Conservation (phyloP, 2,888 invertebrate genomes). For the Drosophila quinaria region DNA sequence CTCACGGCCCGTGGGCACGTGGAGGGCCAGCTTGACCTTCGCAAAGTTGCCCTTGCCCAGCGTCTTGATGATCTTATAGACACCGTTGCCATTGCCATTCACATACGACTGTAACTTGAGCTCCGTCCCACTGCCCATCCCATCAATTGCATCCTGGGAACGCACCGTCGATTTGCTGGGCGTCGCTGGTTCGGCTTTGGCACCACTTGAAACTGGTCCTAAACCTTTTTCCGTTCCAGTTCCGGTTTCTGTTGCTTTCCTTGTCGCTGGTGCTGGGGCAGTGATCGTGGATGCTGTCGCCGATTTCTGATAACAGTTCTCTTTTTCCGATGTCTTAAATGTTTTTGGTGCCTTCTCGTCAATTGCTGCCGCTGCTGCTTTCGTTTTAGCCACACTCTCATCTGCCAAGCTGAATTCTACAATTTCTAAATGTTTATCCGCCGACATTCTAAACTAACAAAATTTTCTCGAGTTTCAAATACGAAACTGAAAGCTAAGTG, state of each 20-base stretch:
- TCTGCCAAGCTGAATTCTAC: constrained; percentile 61
- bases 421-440: constrained; percentile 64
- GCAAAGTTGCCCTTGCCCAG: constrained; percentile 99
- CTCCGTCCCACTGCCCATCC: constrained; percentile 50
- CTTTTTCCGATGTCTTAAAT: constrained; percentile 65
- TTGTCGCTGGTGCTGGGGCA: neutral
- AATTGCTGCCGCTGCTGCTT: constrained; percentile 45
- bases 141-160: constrained; percentile 57
- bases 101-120: constrained; percentile 63
- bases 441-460: constrained; percentile 60
- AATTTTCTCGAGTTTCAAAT: constrained; percentile 48
- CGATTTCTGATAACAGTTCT: constrained; percentile 45
- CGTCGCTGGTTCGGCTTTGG: constrained; percentile 57
- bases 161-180: constrained; percentile 44
- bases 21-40: constrained; percentile 99
- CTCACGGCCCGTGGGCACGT: constrained; percentile 99
- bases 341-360: constrained; percentile 52
- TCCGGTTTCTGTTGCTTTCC: neutral
- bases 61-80: constrained; percentile 99
- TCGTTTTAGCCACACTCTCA: constrained; percentile 60
- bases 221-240: constrained; percentile 2
- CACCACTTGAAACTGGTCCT: constrained; percentile 11
- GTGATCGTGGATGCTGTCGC: neutral
- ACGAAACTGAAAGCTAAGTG: constrained; percentile 28
- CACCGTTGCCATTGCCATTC: constrained; percentile 91